A percentile compares a stretch with the other conserved stretches of the same genome.
These are phyloP conservation scores for Philonicus albiceps DNA, from an alignment of 2,888 invertebrate species.

Conservation along the genomic window DNA sequence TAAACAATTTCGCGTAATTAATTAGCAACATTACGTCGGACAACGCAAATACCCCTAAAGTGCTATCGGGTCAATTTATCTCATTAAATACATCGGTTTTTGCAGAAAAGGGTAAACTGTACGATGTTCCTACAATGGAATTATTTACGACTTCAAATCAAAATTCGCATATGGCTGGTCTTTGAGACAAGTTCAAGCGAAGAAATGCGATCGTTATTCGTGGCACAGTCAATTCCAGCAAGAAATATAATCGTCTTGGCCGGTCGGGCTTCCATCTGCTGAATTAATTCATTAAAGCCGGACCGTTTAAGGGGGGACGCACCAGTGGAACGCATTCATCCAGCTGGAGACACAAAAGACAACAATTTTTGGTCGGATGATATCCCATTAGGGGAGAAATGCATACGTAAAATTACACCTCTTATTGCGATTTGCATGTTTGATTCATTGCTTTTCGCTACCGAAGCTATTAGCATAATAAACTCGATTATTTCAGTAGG, in stretches of 20 bases:
- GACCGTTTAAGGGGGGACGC: neutral
- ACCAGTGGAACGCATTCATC: neutral
- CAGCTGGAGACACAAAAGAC: neutral
- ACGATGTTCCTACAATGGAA: constrained; percentile 6
- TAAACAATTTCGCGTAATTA: neutral
- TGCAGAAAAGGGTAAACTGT: constrained; percentile 15
- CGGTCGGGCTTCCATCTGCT: constrained; percentile 35
- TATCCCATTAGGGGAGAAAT: neutral
- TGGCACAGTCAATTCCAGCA: neutral
- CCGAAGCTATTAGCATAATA: neutral
- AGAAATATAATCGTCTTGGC: neutral
- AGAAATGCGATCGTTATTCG: constrained; percentile 19
- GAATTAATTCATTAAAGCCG: constrained; percentile 46
- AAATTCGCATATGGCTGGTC: constrained; percentile 45
- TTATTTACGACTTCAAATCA: constrained; percentile 46
- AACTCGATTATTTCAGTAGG: neutral
- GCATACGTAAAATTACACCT: neutral
- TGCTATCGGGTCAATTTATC: constrained; percentile 11
- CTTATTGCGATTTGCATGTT: neutral
- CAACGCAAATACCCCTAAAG: neutral
- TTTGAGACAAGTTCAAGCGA: neutral
- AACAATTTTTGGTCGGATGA: neutral
- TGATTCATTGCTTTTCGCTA: neutral
- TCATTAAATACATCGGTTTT: neutral
- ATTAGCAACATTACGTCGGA: neutral